Conservation (phyloP, 1,140 invertebrate genomes). For the Lordiphosa collinella region DNA sequence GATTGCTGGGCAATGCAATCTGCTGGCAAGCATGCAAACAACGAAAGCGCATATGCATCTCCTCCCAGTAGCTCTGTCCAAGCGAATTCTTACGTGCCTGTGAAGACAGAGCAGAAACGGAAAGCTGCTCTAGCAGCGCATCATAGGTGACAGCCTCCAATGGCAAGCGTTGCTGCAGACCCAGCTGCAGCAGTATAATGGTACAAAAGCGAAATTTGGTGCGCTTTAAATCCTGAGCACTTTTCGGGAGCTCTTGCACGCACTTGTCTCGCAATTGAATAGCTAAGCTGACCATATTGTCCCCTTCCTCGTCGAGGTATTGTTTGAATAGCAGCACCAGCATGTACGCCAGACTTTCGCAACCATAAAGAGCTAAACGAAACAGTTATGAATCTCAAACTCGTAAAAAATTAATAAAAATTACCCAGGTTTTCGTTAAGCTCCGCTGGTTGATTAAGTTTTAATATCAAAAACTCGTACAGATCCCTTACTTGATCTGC, state of each 20-base stretch:
- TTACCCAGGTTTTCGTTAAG: conserved; percentile 23
- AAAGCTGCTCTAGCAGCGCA: conserved; percentile 12
- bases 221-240: conserved; percentile 3
- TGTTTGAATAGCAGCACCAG: conserved; percentile 11
- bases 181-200: conserved; percentile 23
- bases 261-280: conserved; percentile 25
- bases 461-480: conserved; percentile 16
- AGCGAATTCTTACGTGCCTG: not conserved
- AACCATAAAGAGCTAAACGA: conserved; percentile 31
- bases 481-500: conserved; percentile 12
- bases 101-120: not conserved
- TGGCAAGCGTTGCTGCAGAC: not conserved
- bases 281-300: conserved; percentile 4
- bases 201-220: conserved; percentile 33
- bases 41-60: conserved; percentile 38
- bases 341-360: conserved; percentile 48
- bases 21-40: conserved; percentile 6
- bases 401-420: no score
- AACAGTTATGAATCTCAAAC: not conserved
- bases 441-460: conserved; percentile 10
- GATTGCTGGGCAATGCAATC: conserved; percentile 25
- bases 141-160: conserved; percentile 23
- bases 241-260: conserved; percentile 5
- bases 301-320: not conserved
- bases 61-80: conserved; percentile 1